A percentile compares a stretch with the other conserved stretches of the same genome.
These are phyloP conservation scores for Ursus arctos DNA, from an alignment of 2,113 vertebrate genomes.

Conservation along the genomic window DNA sequence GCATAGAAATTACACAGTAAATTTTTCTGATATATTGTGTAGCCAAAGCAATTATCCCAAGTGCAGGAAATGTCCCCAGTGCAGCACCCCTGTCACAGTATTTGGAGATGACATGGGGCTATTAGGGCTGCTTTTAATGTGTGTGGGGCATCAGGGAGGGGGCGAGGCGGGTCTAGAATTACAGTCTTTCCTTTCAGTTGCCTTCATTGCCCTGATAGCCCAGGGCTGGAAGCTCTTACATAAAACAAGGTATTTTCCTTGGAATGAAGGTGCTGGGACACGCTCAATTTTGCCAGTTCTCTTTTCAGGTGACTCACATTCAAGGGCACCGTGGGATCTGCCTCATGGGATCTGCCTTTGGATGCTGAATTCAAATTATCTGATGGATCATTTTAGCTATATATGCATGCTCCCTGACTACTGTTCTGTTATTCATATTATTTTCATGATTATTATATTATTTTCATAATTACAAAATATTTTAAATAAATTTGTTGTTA, in stretches of 20 bases:
- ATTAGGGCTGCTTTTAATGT: not conserved
- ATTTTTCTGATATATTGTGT: not conserved
- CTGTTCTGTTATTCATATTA: not conserved
- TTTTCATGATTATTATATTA: not conserved
- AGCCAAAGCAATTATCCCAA: not conserved
- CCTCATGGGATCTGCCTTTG: not conserved
- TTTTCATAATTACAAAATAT: not conserved
- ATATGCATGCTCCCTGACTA: not conserved
- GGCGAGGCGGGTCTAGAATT: not conserved
- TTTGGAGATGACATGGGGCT: not conserved
- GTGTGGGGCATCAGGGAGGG: not conserved
- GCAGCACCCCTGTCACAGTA: fast-evolving
- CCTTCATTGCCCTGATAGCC: not conserved
- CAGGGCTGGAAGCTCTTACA: not conserved
- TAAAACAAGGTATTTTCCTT: not conserved
- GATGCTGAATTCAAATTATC: not conserved
- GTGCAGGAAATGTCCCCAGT: not conserved
- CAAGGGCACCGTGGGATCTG: not conserved
- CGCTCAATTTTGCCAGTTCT: not conserved
- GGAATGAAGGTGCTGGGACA: not conserved
- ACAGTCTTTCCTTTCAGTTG: not conserved
- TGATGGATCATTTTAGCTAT: not conserved
- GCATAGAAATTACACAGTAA: not conserved
- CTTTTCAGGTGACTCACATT: not conserved
- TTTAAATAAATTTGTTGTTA: not conserved